Evolutionary conservation across 2,888 invertebrate species (phyloP).

Genomic region (Tyria jacobaeae): DNA sequence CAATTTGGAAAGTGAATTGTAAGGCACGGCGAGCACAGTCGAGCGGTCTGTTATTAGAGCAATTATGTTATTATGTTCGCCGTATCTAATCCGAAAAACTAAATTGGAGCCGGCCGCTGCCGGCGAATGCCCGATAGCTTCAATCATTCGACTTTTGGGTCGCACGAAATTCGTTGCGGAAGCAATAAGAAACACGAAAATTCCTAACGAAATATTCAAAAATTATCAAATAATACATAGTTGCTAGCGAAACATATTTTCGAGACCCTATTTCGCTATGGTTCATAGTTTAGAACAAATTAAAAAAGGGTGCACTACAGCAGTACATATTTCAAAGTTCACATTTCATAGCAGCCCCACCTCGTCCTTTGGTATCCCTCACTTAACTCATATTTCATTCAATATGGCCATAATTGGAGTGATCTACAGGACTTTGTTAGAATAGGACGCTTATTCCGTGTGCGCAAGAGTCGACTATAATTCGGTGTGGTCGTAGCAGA

Average conservation of each 20-base stretch:
- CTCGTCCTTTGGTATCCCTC: slow-evolving; percentile 85
- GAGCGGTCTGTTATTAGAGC: slow-evolving; percentile 84
- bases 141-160: slow-evolving; percentile 84
- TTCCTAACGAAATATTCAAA: slow-evolving; percentile 72
- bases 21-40: slow-evolving; percentile 80
- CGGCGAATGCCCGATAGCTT: slow-evolving; percentile 84
- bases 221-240: slow-evolving; percentile 76
- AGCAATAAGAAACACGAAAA: slow-evolving; percentile 86
- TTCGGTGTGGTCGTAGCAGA: slow-evolving; percentile 62
- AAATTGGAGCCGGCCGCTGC: slow-evolving; percentile 85
- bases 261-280: slow-evolving; percentile 76
- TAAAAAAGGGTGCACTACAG: slow-evolving; percentile 82
- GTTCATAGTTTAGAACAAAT: slow-evolving; percentile 82
- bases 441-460: slow-evolving; percentile 70
- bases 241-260: slow-evolving; percentile 66
- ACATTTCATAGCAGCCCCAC: slow-evolving; percentile 81
- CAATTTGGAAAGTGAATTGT: slow-evolving; percentile 87
- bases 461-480: slow-evolving; percentile 67
- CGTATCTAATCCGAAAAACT: slow-evolving; percentile 86
- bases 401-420: slow-evolving; percentile 85
- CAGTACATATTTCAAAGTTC: slow-evolving; percentile 83
- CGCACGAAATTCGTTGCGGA: slow-evolving; percentile 86
- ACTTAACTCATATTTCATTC: slow-evolving; percentile 86
- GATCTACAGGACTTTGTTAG: slow-evolving; percentile 65
- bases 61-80: slow-evolving; percentile 87